A percentile compares a stretch with the other conserved stretches of the same genome.
phyloP scores from a whole-genome alignment of 37 sponge, comb jelly and placozoan genomes.

The Mnemiopsis leidyi region DNA sequence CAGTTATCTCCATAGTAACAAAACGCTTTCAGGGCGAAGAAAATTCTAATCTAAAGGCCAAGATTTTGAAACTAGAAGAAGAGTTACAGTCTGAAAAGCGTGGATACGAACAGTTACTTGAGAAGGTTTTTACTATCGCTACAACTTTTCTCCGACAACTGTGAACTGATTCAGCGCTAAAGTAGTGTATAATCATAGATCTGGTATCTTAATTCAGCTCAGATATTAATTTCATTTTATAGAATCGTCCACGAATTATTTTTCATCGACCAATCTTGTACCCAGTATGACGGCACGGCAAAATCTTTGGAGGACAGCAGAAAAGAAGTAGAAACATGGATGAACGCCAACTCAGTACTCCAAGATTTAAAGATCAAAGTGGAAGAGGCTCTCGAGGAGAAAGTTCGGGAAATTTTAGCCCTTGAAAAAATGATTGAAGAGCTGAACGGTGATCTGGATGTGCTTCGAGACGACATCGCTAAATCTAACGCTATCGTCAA shows the following conservation, averaged over 20 bases:
- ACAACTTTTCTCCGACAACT: no score
- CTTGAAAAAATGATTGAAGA: not conserved
- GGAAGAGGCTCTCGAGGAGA: not conserved
- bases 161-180: no score
- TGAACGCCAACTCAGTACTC: not conserved
- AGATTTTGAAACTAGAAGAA: not conserved
- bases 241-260: not conserved
- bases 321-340: not conserved
- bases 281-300: not conserved
- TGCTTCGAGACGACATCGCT: not conserved
- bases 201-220: no score
- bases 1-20: no score
- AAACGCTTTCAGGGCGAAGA: slow-evolving; percentile 40
- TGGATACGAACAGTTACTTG: not conserved
- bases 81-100: not conserved
- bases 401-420: not conserved
- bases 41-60: not conserved
- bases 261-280: not conserved
- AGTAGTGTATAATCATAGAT: no score
- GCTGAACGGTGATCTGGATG: not conserved
- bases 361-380: not conserved
- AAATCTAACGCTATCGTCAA: not conserved
- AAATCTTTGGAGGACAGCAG: not conserved
- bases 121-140: no score
- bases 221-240: no score